Evolutionary conservation across 1,140 invertebrate species (phyloP), one percentile per base, ranked within the genome.

Genomic region (Drosophila asahinai): DNA sequence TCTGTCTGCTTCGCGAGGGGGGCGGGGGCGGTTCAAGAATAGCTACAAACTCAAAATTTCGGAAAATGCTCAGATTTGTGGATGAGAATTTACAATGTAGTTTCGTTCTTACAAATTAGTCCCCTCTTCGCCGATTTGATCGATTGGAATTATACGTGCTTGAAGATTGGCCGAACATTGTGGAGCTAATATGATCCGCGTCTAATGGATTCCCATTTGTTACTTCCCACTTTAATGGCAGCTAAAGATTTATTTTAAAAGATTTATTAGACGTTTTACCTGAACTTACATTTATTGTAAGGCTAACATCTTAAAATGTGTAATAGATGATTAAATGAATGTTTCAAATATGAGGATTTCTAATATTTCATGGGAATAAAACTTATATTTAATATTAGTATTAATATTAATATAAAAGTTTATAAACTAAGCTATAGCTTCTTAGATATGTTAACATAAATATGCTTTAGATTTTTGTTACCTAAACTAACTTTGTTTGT

Each of bases 31-130:
- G 36, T 42, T 59, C 22, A 3, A 60, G 57, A 54, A 58, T 51
- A 54, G 40, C 61, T 52, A 33, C 40, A 72, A 61, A 27, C 67
- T 51, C n/a, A 14, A 52, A 61, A 73, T 15, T 47, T 45, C 15
- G 5, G 2, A 40, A 68, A 68, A 68, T 66, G 3, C 33, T 33
- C 30, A 54, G 45, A 80, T 84, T 87, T 81, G 73, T 72, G 62
- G 45, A 68, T 52, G 47, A 43, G 15, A 22, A 6, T 25, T 0
- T 25, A 61, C 15, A 49, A 60, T 52, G 52, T 55, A 22, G 33
- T 40, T 40, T 15, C 25, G 38, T 45, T 51, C 11, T 27, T 52
- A 72, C 61, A 72, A 67, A 71, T 52, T 12, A 64, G 47, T 49
- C 33, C 12, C 7, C 30, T 33, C 9, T 47, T 45, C 2, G 17